These are phyloP conservation scores for Allygus modestus DNA, from an alignment of 2,888 invertebrate species.

Conservation along the genomic window DNA sequence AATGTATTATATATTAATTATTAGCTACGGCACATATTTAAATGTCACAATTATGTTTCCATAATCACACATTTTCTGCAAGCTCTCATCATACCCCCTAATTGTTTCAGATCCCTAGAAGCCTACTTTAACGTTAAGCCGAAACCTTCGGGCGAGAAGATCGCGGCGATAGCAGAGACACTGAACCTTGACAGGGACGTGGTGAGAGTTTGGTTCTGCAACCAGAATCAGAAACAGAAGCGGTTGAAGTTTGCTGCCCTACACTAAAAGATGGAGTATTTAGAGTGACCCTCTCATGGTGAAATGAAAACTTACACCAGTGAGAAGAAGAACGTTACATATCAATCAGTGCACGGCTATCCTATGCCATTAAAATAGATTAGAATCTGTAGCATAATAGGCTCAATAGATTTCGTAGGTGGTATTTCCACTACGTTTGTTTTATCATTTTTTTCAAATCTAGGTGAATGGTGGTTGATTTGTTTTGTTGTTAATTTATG, in stretches of 20 bases:
- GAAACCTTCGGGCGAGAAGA: conserved; percentile 98
- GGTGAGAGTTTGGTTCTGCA: conserved; percentile 99
- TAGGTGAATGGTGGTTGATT: no score
- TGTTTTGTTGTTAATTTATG: no score
- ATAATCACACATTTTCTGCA: no score
- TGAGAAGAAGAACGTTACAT: conserved; percentile 48
- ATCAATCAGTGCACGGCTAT: conserved; percentile 47
- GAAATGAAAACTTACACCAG: conserved; percentile 9
- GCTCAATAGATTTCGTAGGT: background rate
- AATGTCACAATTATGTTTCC: no score
- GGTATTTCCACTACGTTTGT: background rate
- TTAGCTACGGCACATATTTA: no score
- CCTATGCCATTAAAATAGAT: conserved; percentile 50
- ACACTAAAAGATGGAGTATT: conserved; percentile 93
- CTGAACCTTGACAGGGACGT: conserved; percentile 99
- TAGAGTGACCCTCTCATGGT: conserved; percentile 72
- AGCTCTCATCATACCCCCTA: background rate
- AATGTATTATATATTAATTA: no score
- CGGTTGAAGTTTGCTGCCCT: conserved; percentile 98
- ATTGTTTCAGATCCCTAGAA: conserved; percentile 83
- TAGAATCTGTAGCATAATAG: background rate
- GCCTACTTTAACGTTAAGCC: conserved; percentile 99
- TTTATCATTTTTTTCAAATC: no score
- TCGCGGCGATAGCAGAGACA: conserved; percentile 99
- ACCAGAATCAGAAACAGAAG: conserved; percentile 99